phyloP scores from a whole-genome alignment of 2,888 invertebrate genomes.

The Volucella inanis region DNA sequence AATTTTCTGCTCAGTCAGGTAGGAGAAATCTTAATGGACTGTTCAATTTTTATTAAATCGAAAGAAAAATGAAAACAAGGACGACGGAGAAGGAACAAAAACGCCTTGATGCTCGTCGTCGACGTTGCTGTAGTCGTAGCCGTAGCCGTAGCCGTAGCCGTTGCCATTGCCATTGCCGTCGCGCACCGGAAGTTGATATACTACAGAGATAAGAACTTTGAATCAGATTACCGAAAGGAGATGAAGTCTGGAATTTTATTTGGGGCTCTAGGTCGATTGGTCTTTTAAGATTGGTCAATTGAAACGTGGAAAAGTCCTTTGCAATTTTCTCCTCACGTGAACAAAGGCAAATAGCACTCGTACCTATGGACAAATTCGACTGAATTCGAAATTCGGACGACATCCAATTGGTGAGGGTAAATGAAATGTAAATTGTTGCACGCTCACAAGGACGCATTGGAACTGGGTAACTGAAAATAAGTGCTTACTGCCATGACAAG shows the following conservation, averaged over 20 bases:
- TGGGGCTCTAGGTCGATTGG: neutral
- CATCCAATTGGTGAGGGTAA: conserved; percentile 39
- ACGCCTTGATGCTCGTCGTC: neutral
- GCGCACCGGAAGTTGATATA: conserved; percentile 58
- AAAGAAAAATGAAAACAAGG: conserved; percentile 17
- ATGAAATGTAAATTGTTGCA: conserved; percentile 67
- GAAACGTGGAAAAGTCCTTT: conserved; percentile 37
- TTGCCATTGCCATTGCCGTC: conserved; percentile 1
- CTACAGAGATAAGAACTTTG: conserved; percentile 51
- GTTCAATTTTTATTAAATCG: conserved; percentile 78
- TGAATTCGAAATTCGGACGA: neutral
- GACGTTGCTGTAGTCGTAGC: neutral
- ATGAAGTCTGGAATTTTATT: conserved; percentile 1
- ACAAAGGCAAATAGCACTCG: conserved; percentile 14
- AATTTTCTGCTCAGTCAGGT: conserved; percentile 78
- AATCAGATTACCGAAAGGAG: conserved; percentile 57
- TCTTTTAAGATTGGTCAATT: conserved; percentile 27
- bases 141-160: neutral
- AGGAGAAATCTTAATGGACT: conserved; percentile 79
- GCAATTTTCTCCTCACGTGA: conserved; percentile 7
- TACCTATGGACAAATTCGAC: conserved; percentile 21
- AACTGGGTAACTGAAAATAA: conserved; percentile 37
- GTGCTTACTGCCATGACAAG: conserved; percentile 33
- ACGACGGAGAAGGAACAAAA: conserved; percentile 14
- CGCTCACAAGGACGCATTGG: conserved; percentile 31